Evolutionary conservation across 1,140 invertebrate species (phyloP).

Genomic region (Brachionus rubens): DNA sequence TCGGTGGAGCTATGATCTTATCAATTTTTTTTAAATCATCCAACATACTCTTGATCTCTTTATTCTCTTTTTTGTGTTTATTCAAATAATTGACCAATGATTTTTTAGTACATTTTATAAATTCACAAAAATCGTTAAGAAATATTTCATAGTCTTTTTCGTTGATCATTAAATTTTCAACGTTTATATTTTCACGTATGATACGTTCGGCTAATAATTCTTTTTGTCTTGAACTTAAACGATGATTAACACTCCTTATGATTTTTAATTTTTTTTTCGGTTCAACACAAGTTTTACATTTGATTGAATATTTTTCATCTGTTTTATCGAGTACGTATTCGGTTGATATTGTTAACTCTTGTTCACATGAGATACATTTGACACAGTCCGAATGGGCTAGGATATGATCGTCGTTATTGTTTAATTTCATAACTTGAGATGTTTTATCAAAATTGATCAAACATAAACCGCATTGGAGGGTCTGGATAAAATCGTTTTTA

Average conservation of each 20-base stretch:
- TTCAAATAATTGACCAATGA: constrained; percentile 15
- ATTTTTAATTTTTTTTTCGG: background rate
- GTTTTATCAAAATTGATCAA: background rate
- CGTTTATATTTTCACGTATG: background rate
- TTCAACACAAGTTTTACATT: background rate
- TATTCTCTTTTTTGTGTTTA: constrained; percentile 17
- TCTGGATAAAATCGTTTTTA: background rate
- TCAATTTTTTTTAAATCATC: constrained; percentile 25
- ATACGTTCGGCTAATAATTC: constrained; percentile 18
- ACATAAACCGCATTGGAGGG: constrained; percentile 7
- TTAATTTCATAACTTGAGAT: background rate
- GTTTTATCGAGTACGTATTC: background rate
- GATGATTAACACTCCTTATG: constrained; percentile 4
- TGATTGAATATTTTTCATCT: background rate
- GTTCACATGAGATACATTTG: background rate
- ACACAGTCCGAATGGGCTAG: background rate
- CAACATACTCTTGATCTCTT: background rate
- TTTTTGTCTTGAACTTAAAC: constrained; percentile 37
- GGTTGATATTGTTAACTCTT: background rate
- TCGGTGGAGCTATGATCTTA: constrained; percentile 17
- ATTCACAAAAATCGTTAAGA: background rate
- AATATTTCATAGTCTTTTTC: background rate
- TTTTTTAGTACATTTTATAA: constrained; percentile 41
- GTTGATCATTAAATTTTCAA: background rate
- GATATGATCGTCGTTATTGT: background rate